phyloP scores from a whole-genome alignment of 2,888 invertebrate species.

The Ganaspis brasiliensis region DNA sequence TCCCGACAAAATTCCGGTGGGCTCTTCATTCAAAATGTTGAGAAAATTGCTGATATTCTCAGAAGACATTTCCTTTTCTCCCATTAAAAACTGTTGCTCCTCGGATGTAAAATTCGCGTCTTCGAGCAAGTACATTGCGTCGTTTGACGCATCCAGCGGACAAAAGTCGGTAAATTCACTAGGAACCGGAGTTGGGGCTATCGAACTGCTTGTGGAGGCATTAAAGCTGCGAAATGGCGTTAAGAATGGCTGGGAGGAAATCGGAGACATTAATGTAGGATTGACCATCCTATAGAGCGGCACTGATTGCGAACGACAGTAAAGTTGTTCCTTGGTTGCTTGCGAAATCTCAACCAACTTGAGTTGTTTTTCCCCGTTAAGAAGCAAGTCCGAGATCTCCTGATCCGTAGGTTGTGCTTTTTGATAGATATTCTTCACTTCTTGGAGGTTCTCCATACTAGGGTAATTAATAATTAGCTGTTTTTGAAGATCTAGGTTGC shows the following conservation, averaged over 20 bases:
- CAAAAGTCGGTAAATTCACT: slow-evolving; percentile 88
- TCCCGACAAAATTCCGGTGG: slow-evolving; percentile 62
- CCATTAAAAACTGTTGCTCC: slow-evolving; percentile 74
- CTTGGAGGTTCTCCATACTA: slow-evolving; percentile 77
- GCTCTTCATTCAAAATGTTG: slow-evolving; percentile 82
- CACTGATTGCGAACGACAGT: slow-evolving; percentile 89
- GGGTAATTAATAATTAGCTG: slow-evolving; percentile 78
- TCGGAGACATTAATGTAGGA: slow-evolving; percentile 76
- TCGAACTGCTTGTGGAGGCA: slow-evolving; percentile 84
- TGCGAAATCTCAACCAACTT: neutral
- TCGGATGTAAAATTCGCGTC: slow-evolving; percentile 75
- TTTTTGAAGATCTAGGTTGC: slow-evolving; percentile 74
- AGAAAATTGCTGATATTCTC: slow-evolving; percentile 86
- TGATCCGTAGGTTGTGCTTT: slow-evolving; percentile 78
- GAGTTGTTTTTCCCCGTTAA: slow-evolving; percentile 81
- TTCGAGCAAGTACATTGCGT: slow-evolving; percentile 78
- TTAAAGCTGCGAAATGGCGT: slow-evolving; percentile 72
- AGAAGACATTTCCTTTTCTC: slow-evolving; percentile 79
- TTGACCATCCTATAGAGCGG: slow-evolving; percentile 85
- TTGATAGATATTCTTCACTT: slow-evolving; percentile 72
- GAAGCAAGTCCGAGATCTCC: slow-evolving; percentile 85
- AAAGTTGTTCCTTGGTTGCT: slow-evolving; percentile 69
- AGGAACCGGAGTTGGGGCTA: slow-evolving; percentile 87
- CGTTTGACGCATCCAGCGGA: slow-evolving; percentile 83
- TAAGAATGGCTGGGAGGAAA: slow-evolving; percentile 75